Conservation (phyloP, 2,113 vertebrate species). For the Sebastes schlegelii region DNA sequence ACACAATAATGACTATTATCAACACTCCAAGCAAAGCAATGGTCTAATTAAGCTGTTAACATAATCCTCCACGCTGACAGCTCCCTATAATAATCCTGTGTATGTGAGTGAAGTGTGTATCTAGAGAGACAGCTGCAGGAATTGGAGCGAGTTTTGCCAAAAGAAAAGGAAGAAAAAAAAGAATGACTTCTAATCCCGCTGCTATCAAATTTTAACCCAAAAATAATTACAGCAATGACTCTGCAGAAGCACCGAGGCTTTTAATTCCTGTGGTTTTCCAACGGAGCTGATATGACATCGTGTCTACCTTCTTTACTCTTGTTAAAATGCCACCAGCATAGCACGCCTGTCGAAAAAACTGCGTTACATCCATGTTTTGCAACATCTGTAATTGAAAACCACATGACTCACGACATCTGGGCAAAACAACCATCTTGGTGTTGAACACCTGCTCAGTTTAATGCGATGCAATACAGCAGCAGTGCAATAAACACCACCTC, state of each 20-base stretch:
- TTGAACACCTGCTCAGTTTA: constrained; percentile 29
- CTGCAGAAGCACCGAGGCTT: constrained; percentile 33
- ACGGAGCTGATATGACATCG: constrained; percentile 26
- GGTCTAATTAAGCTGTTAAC: constrained; percentile 66
- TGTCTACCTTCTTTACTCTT: not conserved
- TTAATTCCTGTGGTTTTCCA: constrained; percentile 45
- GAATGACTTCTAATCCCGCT: constrained; percentile 32
- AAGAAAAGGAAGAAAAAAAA: constrained; percentile 11
- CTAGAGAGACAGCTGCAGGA: constrained; percentile 57
- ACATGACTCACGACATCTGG: constrained; percentile 34
- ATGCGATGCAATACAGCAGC: not conserved
- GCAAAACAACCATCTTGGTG: not conserved
- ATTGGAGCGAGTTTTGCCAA: constrained; percentile 37
- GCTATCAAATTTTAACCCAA: constrained; percentile 27
- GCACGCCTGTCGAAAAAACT: constrained; percentile 16
- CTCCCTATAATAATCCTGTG: constrained; percentile 62
- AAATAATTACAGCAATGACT: constrained; percentile 47
- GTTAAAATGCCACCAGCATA: constrained; percentile 24
- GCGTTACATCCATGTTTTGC: constrained; percentile 26
- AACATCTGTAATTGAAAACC: constrained; percentile 30
- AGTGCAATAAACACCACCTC: not conserved
- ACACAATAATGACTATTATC: constrained; percentile 55
- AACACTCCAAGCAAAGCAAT: constrained; percentile 53
- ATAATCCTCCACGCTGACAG: constrained; percentile 65
- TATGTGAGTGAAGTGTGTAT: constrained; percentile 51